Base-by-base conservation (phyloP, 2,888 invertebrate genomes). In the Ectobius pallidus region DNA sequence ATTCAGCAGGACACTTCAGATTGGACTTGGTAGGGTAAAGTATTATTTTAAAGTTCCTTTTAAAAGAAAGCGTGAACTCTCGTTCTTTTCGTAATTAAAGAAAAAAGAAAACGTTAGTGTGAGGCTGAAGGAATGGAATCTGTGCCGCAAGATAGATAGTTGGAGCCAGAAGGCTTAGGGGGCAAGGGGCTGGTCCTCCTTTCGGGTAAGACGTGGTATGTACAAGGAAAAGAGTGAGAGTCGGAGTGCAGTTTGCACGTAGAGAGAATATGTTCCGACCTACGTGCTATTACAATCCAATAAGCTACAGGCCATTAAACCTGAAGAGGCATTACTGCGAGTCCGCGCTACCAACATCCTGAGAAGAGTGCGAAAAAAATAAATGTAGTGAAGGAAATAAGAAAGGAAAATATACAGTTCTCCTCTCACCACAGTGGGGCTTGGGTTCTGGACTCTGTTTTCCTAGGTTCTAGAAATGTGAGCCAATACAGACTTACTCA, bases 281-380 rank as follows among this genome's bases (percentile, higher is more conserved):
- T 42, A 44, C 44, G 44, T 44, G 58, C 70, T 61, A 70, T 70
- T 58, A 70, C 70, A 30, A 44, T 61, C 70, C 70, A 70, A 70
- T 70, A 70, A 70, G 70, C n/a, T 25, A 44, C 70, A 55, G 55
- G 16, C 70, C 70, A 70, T 70, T 70, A 58, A 55, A 58, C 67
- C 67, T 25, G 46, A 25, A 46, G 49, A 58, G 58, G 58, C 58
- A 25, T 30, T 30, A 30, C 30, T 30, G 25, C 3, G 16, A 20
- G 49, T 52, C n/a, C n/a, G n/a, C n/a, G n/a, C n/a, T n/a, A n/a
- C n/a, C n/a, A n/a, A n/a, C n/a, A n/a, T n/a, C n/a, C n/a, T n/a
- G n/a, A n/a, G n/a, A n/a, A n/a, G n/a, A 52, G n/a, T 52, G 7
- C 52, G 25, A 22, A 3, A 52, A 16, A 11, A 52, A 52, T 22